These are phyloP conservation scores for Coelopa pilipes DNA, from an alignment of 2,888 invertebrate species.

Conservation along the genomic window DNA sequence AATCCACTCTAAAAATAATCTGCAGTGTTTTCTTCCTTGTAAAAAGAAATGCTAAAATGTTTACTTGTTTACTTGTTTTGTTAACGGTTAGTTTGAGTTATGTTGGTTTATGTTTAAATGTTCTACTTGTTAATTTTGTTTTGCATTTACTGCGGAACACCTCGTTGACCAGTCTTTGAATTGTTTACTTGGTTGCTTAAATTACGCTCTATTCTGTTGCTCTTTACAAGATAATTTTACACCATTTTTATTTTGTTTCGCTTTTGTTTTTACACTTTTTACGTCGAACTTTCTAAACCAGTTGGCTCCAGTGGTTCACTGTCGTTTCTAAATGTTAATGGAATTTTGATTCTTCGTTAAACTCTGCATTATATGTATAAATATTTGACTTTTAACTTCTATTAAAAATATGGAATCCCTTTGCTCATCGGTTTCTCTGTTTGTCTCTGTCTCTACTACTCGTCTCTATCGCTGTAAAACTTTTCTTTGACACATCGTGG, in stretches of 20 bases:
- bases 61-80: constrained; percentile 39
- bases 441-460: constrained; percentile 42
- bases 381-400: constrained; percentile 29
- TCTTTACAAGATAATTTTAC: constrained; percentile 21
- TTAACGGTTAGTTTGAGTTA: constrained; percentile 21
- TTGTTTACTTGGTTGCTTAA: constrained; percentile 54
- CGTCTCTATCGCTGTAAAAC: constrained; percentile 30
- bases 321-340: constrained; percentile 17
- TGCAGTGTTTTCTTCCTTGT: not conserved
- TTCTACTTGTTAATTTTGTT: constrained; percentile 47
- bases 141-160: constrained; percentile 67
- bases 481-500: constrained; percentile 59
- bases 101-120: constrained; percentile 45
- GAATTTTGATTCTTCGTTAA: constrained; percentile 37
- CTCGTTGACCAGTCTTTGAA: constrained; percentile 68
- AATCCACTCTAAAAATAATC: not conserved
- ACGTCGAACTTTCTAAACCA: constrained; percentile 30
- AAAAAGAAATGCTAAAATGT: not conserved
- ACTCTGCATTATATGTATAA: constrained; percentile 29
- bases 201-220: constrained; percentile 39
- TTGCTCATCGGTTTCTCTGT: constrained; percentile 32
- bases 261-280: constrained; percentile 29
- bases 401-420: constrained; percentile 49
- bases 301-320: constrained; percentile 42
- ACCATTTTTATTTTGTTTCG: constrained; percentile 42